Conservation (phyloP, 2,113 vertebrate species). For the Thunnus thynnus region DNA sequence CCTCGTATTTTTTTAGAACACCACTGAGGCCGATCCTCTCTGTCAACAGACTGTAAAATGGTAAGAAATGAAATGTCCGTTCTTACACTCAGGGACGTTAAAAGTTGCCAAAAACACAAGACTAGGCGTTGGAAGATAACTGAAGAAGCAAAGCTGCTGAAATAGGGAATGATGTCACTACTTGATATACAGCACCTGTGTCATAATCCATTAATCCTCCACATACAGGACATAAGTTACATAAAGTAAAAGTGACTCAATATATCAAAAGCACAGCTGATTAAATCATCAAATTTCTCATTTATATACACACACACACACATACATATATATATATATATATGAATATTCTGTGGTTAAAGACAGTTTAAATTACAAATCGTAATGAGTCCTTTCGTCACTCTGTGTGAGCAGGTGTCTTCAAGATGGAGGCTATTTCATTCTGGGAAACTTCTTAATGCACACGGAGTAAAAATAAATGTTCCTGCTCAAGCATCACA, state of each 20-base stretch:
- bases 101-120: constrained; percentile 23
- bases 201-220: constrained; percentile 10
- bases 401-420: constrained; percentile 3
- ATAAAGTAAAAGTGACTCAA: background rate
- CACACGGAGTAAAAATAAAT: background rate
- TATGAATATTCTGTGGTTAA: background rate
- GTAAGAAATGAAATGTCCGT: constrained; percentile 26
- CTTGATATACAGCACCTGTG: background rate
- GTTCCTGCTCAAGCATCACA: constrained; percentile 8
- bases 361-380: background rate
- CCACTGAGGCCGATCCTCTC: constrained; percentile 21
- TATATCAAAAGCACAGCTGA: constrained; percentile 2
- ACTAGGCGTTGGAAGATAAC: constrained; percentile 6
- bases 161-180: constrained; percentile 7
- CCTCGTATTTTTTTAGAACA: constrained; percentile 44
- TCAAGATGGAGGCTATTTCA: constrained; percentile 28
- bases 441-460: background rate
- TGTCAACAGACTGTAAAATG: constrained; percentile 6
- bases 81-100: constrained; percentile 4
- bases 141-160: constrained; percentile 1
- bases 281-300: background rate
- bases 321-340: background rate
- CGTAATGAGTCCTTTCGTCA: background rate
- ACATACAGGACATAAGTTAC: background rate
- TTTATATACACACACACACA: too few species aligned